Evolutionary conservation across 1,140 invertebrate species (phyloP).

Genomic region (Andrena cerasifolii): DNA sequence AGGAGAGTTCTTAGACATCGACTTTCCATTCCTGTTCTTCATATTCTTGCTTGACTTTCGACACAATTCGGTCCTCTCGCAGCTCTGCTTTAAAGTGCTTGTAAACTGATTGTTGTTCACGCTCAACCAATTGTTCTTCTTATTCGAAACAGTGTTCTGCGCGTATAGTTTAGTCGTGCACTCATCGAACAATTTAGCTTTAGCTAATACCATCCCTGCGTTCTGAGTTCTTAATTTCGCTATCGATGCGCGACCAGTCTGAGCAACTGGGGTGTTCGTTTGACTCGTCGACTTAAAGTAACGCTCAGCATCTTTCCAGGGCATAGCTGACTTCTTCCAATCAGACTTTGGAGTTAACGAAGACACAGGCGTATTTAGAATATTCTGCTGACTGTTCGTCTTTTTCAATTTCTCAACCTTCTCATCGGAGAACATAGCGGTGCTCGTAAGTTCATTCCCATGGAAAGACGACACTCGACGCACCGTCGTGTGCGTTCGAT

Average conservation of each 20-base stretch:
- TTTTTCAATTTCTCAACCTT: conserved; percentile 77
- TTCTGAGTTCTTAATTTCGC: conserved; percentile 85
- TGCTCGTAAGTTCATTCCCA: conserved; percentile 68
- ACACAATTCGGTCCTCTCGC: not conserved
- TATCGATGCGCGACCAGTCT: conserved; percentile 84
- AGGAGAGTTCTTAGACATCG: not conserved
- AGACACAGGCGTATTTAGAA: conserved; percentile 30
- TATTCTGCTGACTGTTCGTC: conserved; percentile 70
- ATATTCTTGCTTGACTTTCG: conserved; percentile 53
- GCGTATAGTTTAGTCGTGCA: conserved; percentile 66
- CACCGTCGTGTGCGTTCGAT: conserved; percentile 37
- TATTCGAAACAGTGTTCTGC: conserved; percentile 15
- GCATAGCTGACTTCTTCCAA: conserved; percentile 59
- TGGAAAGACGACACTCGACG: conserved; percentile 78
- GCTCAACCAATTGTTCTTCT: conserved; percentile 28
- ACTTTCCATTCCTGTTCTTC: conserved; percentile 57
- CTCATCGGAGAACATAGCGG: conserved; percentile 72
- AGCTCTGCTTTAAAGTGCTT: conserved; percentile 15
- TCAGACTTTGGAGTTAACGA: conserved; percentile 9
- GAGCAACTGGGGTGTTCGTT: conserved; percentile 65
- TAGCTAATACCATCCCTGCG: conserved; percentile 87
- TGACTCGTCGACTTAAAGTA: conserved; percentile 72
- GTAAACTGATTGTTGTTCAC: conserved; percentile 16
- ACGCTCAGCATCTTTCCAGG: conserved; percentile 79
- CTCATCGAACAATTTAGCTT: conserved; percentile 86